Percentiles rank a stretch among this genome's conserved stretches.
These are phyloP conservation scores for Perithous albicinctus DNA, from an alignment of 2,888 invertebrate species.

Conservation along the genomic window DNA sequence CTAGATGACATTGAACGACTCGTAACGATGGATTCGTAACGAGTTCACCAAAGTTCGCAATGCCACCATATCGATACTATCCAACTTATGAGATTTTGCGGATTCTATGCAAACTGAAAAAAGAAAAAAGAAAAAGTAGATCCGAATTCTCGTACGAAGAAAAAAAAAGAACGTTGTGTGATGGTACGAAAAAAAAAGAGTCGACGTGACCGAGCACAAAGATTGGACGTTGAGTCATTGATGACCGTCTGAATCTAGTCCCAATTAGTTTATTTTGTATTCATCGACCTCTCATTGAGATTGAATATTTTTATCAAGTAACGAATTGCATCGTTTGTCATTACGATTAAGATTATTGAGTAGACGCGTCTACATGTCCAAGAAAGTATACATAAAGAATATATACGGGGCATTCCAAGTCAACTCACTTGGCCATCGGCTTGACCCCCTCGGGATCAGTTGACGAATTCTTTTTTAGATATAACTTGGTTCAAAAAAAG, in stretches of 20 bases:
- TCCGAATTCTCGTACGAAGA: background rate
- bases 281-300: constrained; percentile 66
- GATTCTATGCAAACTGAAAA: constrained; percentile 1
- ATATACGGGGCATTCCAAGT: too few relatives aligned
- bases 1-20: constrained; percentile 62
- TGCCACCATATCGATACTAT: constrained; percentile 45
- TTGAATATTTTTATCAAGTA: constrained; percentile 69
- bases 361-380: constrained; percentile 72
- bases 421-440: too few relatives aligned
- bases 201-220: constrained; percentile 23
- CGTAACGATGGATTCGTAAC: constrained; percentile 48
- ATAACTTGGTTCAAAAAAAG: too few relatives aligned
- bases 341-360: constrained; percentile 56
- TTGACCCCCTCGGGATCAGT: too few relatives aligned
- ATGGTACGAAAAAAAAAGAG: constrained; percentile 6
- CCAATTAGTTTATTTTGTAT: constrained; percentile 71
- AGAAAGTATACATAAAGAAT: constrained; percentile 72
- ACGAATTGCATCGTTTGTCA: constrained; percentile 53
- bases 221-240: constrained; percentile 30
- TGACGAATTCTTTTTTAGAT: too few relatives aligned
- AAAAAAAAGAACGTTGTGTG: constrained; percentile 13
- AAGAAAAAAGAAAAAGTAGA: too few relatives aligned
- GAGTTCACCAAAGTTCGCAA: constrained; percentile 20
- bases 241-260: constrained; percentile 72
- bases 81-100: constrained; percentile 32